Base-by-base conservation (phyloP, 2,113 vertebrate species). In the Scolopax mira region DNA sequence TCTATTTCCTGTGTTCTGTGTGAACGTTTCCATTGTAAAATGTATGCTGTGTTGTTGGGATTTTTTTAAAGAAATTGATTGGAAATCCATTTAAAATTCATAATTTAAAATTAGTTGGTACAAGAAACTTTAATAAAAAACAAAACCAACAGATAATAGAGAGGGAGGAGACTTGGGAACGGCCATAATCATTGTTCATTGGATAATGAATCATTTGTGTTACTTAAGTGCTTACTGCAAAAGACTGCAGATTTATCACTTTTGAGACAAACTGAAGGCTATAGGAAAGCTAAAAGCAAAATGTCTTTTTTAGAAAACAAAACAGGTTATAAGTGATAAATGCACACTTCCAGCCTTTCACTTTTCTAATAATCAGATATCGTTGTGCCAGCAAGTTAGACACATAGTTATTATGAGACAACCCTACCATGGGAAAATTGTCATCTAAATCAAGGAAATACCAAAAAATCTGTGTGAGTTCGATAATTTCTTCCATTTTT, bases 1-100 rank as follows among this genome's bases (percentile, higher is more conserved):
- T 72, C 69, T 24, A 19, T 89, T 96, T 94, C 95, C 90, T 39
- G 91, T 77, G 72, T 95, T 90, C 83, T 89, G 41, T 94, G 93
- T 91, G 93, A 97, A 96, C 67, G 60, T 80, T 35, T 77, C 31
- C 44, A 12, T 60, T 89, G 72, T 84, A 91, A 95, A 92, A 85
- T 22, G 30, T 33, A 13, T 23, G 28, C 39, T 57, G 42, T 31
- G 25, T 54, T 72, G 7, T 15, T 54, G 51, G 8, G 6, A 19
- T 31, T 21, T 35, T 23, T 15, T 23, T 1, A 3, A 77, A 19
- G 15, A n/a, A 60, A 75, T 79, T 54, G 31, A 73, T 33, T 89
- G 57, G 69, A 92, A 90, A 93, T 7, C 37, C 23, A 39, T 94
- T 89, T 90, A 48, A 79, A 93, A 85, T 35, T 91, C 51, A n/a